Percentiles rank a stretch among this genome's conserved stretches.
Evolutionary conservation across 2,113 vertebrate genomes (phyloP).

Genomic region (Caranx melampygus): DNA sequence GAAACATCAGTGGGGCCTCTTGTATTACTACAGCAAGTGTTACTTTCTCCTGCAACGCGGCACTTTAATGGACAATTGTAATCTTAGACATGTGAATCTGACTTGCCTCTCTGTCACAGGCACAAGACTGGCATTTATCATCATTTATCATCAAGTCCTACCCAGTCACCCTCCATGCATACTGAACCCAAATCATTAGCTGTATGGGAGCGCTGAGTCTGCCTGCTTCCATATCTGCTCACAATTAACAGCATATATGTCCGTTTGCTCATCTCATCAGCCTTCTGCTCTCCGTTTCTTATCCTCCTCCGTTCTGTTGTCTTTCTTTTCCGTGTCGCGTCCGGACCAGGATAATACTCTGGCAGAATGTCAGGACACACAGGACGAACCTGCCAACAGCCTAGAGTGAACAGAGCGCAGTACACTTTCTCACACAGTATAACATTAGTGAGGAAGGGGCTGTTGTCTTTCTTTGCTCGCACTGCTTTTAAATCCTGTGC

Average conservation of each 20-base stretch:
- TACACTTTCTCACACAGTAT: not conserved
- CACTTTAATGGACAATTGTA: not conserved
- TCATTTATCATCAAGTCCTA: not conserved
- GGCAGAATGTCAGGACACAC: conserved; percentile 48
- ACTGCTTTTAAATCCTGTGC: not conserved
- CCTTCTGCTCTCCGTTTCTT: conserved; percentile 3
- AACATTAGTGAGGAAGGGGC: not conserved
- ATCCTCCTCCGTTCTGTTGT: conserved; percentile 23
- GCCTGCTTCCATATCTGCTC: not conserved
- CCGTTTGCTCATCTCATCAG: conserved; percentile 33
- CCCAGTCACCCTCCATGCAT: not conserved
- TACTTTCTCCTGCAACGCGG: not conserved
- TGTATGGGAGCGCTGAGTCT: not conserved
- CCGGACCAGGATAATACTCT: conserved; percentile 37
- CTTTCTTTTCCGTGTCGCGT: conserved; percentile 10
- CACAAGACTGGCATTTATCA: conserved; percentile 6
- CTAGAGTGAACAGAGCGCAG: conserved; percentile 14
- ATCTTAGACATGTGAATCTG: not conserved
- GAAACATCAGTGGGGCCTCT: not conserved
- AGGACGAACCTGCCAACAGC: conserved; percentile 36
- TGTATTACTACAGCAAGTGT: not conserved
- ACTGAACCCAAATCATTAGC: conserved; percentile 18
- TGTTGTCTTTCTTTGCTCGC: not conserved
- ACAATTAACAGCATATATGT: conserved; percentile 33
- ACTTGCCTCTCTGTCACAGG: not conserved